Percentiles rank a stretch among this genome's conserved stretches.
phyloP scores from a whole-genome alignment of 2,797 vertebrate species.

The Sciurus vulgaris region DNA sequence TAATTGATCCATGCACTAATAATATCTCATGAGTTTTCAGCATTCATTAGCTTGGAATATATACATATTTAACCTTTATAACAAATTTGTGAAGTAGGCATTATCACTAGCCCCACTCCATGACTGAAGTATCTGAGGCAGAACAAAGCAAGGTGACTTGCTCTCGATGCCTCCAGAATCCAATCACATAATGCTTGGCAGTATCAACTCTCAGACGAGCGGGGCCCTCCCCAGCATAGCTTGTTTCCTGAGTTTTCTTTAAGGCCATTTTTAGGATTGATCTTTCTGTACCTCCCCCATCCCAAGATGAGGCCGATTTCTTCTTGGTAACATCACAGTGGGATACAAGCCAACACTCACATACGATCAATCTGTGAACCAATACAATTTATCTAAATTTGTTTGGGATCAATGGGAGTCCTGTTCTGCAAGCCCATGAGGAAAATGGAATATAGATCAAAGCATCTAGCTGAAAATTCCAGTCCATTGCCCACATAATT shows the following conservation, averaged over 20 bases:
- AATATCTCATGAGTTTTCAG: background rate
- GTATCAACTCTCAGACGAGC: background rate
- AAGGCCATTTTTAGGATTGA: conserved; percentile 33
- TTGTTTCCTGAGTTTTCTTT: conserved; percentile 41
- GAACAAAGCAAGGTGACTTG: conserved; percentile 7
- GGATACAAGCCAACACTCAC: conserved; percentile 64
- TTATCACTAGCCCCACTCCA: conserved; percentile 30
- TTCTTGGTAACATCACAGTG: conserved; percentile 58
- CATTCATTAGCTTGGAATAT: conserved; percentile 17
- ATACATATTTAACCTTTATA: conserved; percentile 54
- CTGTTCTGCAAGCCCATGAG: conserved; percentile 50
- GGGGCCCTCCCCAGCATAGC: background rate
- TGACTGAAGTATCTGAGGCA: background rate
- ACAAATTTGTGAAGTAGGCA: conserved; percentile 27
- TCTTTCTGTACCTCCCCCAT: background rate
- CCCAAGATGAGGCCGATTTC: conserved; percentile 55
- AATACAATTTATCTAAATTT: conserved; percentile 77
- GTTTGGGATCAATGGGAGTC: conserved; percentile 67
- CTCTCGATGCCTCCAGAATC: background rate
- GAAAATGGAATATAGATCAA: conserved; percentile 69
- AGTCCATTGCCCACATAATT: background rate
- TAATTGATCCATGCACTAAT: background rate
- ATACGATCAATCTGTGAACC: conserved; percentile 74
- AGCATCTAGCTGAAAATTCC: conserved; percentile 54
- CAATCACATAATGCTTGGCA: background rate